Percentiles rank a stretch among this genome's conserved stretches.
Evolutionary conservation across 2,113 vertebrate genomes (phyloP).

Genomic region (Dicrurus megarhynchus): DNA sequence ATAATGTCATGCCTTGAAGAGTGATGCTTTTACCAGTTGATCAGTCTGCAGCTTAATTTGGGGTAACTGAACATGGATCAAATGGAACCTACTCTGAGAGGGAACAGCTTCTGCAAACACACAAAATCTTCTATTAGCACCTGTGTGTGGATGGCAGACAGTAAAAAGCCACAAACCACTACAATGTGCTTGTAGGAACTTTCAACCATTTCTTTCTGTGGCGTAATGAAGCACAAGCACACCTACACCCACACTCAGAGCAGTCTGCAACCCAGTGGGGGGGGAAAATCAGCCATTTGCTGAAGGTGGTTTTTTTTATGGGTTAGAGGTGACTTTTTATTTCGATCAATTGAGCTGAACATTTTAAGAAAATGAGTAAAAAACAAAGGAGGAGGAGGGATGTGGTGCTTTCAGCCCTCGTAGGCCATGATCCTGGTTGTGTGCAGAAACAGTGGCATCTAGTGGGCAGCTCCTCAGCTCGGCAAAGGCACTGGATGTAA

Average conservation of each 20-base stretch:
- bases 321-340: background rate
- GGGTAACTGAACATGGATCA: background rate
- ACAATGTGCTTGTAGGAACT: constrained; percentile 1
- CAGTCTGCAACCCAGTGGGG: background rate
- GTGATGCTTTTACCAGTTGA: background rate
- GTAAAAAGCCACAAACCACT: background rate
- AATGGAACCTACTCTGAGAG: background rate
- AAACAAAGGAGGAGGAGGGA: background rate
- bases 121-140: background rate
- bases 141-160: background rate
- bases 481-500: background rate
- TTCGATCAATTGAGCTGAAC: background rate
- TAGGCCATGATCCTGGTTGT: background rate
- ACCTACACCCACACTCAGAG: background rate
- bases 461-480: constrained; percentile 46
- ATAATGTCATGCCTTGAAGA: background rate
- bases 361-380: background rate
- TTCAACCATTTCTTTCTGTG: background rate
- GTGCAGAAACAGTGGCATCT: constrained; percentile 77
- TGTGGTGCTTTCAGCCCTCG: background rate
- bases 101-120: background rate
- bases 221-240: background rate
- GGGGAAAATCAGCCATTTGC: background rate
- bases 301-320: background rate
- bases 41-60: background rate